phyloP scores from a whole-genome alignment of 2,888 invertebrate genomes.

The Linyphia triangularis region DNA sequence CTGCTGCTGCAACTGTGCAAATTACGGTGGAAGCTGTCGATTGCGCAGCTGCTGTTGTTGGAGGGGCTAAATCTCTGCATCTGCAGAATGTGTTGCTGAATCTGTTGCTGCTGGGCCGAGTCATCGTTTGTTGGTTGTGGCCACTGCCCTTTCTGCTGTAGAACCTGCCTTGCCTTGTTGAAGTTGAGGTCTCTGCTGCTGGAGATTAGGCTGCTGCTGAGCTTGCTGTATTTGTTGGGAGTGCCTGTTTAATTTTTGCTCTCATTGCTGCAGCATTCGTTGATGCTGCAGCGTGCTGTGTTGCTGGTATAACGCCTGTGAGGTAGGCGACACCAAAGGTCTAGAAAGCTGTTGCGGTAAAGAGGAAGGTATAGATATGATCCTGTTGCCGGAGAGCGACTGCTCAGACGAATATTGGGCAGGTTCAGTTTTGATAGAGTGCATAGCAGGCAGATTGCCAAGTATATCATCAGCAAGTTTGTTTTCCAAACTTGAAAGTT shows the following conservation, averaged over 20 bases:
- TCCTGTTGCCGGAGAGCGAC: neutral
- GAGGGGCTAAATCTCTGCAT: slow-evolving; percentile 36
- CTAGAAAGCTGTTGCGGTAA: slow-evolving; percentile 27
- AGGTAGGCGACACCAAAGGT: slow-evolving; percentile 32
- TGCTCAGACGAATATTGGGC: slow-evolving; percentile 26
- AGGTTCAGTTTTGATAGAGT: slow-evolving; percentile 60
- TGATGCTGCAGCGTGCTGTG: slow-evolving; percentile 73
- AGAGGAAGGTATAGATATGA: neutral
- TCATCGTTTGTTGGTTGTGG: slow-evolving; percentile 49
- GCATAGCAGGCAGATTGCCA: slow-evolving; percentile 13
- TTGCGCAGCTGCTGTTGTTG: slow-evolving; percentile 63
- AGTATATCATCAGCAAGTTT: slow-evolving; percentile 39
- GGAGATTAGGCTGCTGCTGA: slow-evolving; percentile 47
- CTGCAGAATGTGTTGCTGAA: slow-evolving; percentile 63
- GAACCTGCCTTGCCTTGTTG: slow-evolving; percentile 56
- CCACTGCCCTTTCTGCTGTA: slow-evolving; percentile 49
- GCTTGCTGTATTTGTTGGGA: slow-evolving; percentile 67
- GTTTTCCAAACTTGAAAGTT: slow-evolving; percentile 40
- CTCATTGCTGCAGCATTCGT: slow-evolving; percentile 67
- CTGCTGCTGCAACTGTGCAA: slow-evolving; percentile 59
- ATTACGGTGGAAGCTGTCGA: slow-evolving; percentile 44
- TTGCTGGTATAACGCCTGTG: slow-evolving; percentile 60
- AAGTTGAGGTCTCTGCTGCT: slow-evolving; percentile 59
- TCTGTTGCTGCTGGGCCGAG: slow-evolving; percentile 52
- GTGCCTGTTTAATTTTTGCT: slow-evolving; percentile 67